Conservation (phyloP, 2,888 invertebrate genomes). For the Drosophila dives region DNA sequence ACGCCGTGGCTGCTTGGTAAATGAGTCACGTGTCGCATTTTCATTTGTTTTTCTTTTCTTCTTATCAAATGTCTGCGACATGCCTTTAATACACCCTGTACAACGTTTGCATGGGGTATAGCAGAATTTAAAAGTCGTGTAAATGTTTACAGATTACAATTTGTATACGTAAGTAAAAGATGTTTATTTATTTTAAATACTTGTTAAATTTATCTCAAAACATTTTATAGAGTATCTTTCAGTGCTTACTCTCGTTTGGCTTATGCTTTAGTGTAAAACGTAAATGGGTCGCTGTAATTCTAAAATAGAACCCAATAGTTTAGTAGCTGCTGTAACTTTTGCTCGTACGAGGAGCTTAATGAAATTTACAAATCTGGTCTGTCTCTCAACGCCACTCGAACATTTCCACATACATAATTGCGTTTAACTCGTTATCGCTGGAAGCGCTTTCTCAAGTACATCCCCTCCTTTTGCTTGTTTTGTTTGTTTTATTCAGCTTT, state of each 20-base stretch:
- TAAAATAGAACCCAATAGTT: conserved; percentile 56
- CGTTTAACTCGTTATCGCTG: conserved; percentile 37
- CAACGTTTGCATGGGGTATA: neutral
- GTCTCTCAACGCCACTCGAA: conserved; percentile 45
- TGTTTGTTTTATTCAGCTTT: conserved; percentile 49
- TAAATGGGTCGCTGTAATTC: conserved; percentile 62
- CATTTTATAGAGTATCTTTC: neutral
- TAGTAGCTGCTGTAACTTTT: conserved; percentile 22
- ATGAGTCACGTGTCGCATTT: conserved; percentile 63
- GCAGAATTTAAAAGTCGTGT: neutral
- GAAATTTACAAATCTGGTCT: conserved; percentile 38
- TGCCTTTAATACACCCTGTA: conserved; percentile 36
- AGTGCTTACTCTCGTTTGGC: neutral
- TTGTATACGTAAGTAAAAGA: neutral
- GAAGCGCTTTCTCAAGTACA: conserved; percentile 41
- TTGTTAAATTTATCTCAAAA: too few relatives aligned
- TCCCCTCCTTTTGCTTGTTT: conserved; percentile 12
- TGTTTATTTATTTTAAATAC: neutral
- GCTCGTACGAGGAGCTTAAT: neutral
- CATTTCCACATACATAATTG: conserved; percentile 40
- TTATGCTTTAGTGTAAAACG: conserved; percentile 11
- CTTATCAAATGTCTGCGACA: conserved; percentile 57
- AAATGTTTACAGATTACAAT: neutral
- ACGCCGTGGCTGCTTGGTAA: conserved; percentile 41
- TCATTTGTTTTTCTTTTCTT: conserved; percentile 25